Evolutionary conservation across 2,797 vertebrate species (phyloP), one percentile per base, ranked within the genome.

Genomic region (Aeoliscus strigatus): DNA sequence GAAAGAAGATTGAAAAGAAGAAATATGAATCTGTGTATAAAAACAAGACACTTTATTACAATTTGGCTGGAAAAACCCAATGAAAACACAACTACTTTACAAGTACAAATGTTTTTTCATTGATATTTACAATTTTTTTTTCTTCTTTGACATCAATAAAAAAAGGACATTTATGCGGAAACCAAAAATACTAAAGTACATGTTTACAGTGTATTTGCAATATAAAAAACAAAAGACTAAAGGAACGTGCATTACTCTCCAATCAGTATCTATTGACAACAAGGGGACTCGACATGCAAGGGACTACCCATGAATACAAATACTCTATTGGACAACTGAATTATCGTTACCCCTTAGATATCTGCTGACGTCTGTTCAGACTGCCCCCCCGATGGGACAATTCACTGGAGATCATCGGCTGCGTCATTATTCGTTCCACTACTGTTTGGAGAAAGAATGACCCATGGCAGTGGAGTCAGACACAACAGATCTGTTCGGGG

Each of bases 11-110:
- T 15, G 13, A 54, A 66, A 66, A 48, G 38, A 60, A 76, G 61
- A 66, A 80, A 59, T 41, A 74, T 80, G 66, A 75, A 56, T 70
- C 63, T 73, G 74, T 84, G 74, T 87, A 91, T 88, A 91, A 92
- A 94, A 94, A 92, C 88, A 91, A 89, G 92, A 91, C 89, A 91
- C 84, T 94, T 94, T 94, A 94, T 92, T 93, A 91, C 90, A 92
- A 88, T 87, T 86, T 87, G 88, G 89, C 87, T 87, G 87, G 80
- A 89, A 90, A 91, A 90, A 86, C 79, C 84, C 82, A 88, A 89
- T 87, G 87, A 90, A 86, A 90, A 90, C 91, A 90, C 87, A 37
- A 91, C 91, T 92, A 92, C 89, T 85, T 87, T 88, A 90, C 90
- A 90, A 88, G 88, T 93, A 93, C 92, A 91, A 93, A 93, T 85